Conservation (phyloP, 64 coral and sea anemone species). For the Montipora foliosa region DNA sequence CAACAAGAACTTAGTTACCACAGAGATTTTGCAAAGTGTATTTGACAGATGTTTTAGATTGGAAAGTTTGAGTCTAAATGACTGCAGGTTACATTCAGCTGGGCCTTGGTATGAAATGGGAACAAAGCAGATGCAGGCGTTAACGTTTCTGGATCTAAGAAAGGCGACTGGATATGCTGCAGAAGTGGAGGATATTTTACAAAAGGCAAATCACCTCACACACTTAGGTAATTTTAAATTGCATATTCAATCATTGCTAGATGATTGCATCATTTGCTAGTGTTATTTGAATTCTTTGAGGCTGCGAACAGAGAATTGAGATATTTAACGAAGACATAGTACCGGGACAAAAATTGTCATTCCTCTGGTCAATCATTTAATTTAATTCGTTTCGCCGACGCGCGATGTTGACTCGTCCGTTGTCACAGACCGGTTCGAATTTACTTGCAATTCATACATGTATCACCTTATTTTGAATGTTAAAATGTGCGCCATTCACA, state of each 20-base stretch:
- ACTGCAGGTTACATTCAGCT: slow-evolving; percentile 67
- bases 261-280: not conserved
- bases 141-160: slow-evolving; percentile 67
- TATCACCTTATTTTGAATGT: too few relatives aligned
- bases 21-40: slow-evolving; percentile 66
- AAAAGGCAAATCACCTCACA: slow-evolving; percentile 33
- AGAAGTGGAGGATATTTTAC: slow-evolving; percentile 61
- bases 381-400: too few relatives aligned
- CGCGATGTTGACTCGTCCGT: too few relatives aligned
- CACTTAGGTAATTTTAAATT: slow-evolving; percentile 39
- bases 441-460: too few relatives aligned
- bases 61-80: slow-evolving; percentile 58
- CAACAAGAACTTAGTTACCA: slow-evolving; percentile 49
- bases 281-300: too few relatives aligned
- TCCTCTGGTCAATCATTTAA: too few relatives aligned
- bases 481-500: too few relatives aligned
- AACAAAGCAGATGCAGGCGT: slow-evolving; percentile 1
- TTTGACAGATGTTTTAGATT: slow-evolving; percentile 55
- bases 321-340: too few relatives aligned
- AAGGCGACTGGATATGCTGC: slow-evolving; percentile 67
- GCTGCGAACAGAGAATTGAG: too few relatives aligned
- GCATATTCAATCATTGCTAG: not conserved
- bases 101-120: slow-evolving; percentile 54
- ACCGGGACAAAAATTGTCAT: too few relatives aligned
- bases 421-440: too few relatives aligned